phyloP scores from a whole-genome alignment of 2,888 invertebrate species.

The Caenorhabditis auriculariae region DNA sequence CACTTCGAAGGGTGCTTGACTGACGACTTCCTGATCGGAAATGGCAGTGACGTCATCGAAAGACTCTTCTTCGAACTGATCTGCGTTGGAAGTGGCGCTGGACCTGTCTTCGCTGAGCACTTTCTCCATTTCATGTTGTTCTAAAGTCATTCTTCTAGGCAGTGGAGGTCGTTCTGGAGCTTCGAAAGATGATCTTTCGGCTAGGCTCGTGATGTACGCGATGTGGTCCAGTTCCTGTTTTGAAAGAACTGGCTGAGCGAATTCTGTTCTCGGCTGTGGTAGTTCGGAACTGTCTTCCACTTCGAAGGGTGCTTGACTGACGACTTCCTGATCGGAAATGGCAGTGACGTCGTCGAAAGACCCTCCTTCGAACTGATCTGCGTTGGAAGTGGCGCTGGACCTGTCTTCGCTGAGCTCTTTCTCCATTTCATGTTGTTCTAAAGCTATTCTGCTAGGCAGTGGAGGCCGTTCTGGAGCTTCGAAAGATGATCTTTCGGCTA shows the following conservation, averaged over 20 bases:
- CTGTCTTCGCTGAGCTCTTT: not conserved
- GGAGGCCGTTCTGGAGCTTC: not conserved
- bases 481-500: slow-evolving; percentile 6
- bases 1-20: slow-evolving; percentile 2
- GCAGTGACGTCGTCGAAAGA: too few relatives aligned
- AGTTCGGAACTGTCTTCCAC: slow-evolving; percentile 1
- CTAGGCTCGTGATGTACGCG: slow-evolving; percentile 24
- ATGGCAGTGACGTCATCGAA: too few relatives aligned
- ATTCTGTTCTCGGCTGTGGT: too few relatives aligned
- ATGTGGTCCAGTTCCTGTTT: slow-evolving; percentile 27
- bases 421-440: not conserved
- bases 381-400: slow-evolving; percentile 12
- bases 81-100: slow-evolving; percentile 24
- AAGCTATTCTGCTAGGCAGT: not conserved
- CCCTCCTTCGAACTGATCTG: slow-evolving; percentile 3
- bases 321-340: too few relatives aligned
- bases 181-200: slow-evolving; percentile 32
- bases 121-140: slow-evolving; percentile 2
- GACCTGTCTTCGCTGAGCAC: slow-evolving; percentile 15
- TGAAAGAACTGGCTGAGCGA: slow-evolving; percentile 7
- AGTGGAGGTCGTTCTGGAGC: slow-evolving; percentile 9
- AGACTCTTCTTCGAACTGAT: slow-evolving; percentile 12
- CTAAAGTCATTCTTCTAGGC: slow-evolving; percentile 3
- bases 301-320: not conserved
- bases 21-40: not conserved